Percentiles rank a stretch among this genome's conserved stretches.
Conservation (phyloP, 2,888 invertebrate genomes). For the Bhutanitis thaidina region DNA sequence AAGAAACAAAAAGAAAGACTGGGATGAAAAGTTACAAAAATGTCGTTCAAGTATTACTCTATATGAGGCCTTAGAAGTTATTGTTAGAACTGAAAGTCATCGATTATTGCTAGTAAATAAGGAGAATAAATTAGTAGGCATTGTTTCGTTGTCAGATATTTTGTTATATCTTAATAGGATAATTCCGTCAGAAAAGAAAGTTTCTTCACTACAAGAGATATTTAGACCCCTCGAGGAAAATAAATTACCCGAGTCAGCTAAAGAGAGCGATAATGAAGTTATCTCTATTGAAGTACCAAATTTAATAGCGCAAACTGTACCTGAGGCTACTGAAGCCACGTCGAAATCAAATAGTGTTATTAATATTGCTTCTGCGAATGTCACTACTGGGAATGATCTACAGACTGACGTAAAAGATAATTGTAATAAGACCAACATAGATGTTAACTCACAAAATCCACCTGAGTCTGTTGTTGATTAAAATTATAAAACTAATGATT, state of each 20-base stretch:
- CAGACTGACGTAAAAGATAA: constrained; percentile 34
- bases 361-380: constrained; percentile 17
- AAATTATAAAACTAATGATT: constrained; percentile 27
- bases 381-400: constrained; percentile 24
- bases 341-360: constrained; percentile 30
- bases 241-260: constrained; percentile 65
- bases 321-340: constrained; percentile 41
- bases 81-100: constrained; percentile 92
- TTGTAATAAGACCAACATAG: constrained; percentile 31
- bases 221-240: constrained; percentile 72
- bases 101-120: constrained; percentile 76
- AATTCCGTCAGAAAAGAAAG: constrained; percentile 71
- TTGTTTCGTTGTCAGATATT: constrained; percentile 74
- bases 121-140: constrained; percentile 70
- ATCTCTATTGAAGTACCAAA: constrained; percentile 67
- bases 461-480: constrained; percentile 28
- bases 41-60: constrained; percentile 92
- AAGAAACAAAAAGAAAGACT: constrained; percentile 92
- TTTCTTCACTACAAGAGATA: constrained; percentile 72
- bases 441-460: constrained; percentile 32
- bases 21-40: constrained; percentile 95
- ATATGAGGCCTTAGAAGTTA: constrained; percentile 91
- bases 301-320: constrained; percentile 43
- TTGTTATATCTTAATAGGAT: constrained; percentile 75
- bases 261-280: constrained; percentile 66